Base-by-base conservation (phyloP, 2,797 vertebrate species). In the Delichon dasypus region DNA sequence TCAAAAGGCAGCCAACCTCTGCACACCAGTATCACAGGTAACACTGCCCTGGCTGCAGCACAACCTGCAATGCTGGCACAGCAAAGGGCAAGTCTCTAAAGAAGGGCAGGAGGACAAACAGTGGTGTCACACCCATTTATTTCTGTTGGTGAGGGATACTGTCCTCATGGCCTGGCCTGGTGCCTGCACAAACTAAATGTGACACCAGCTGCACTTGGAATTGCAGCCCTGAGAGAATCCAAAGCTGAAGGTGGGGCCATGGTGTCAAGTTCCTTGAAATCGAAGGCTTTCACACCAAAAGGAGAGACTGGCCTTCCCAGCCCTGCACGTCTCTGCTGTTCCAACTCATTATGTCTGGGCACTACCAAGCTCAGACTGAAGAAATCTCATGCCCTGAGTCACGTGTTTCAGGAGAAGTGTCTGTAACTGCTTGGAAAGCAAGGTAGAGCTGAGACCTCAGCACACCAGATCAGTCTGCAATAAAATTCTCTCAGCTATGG, bases 191-290 rank as follows among this genome's bases (percentile, higher is more conserved):
- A 48, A 72, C 50, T 32, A 55, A 77, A 53, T 44, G 7, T 19
- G n/a, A 71, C 48, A 79, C 48, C 68, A 62, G 58, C 74, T 66
- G 68, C 75, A 50, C 77, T 67, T 75, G 68, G 72, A 93, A 85
- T 75, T 44, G 40, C 58, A 83, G 2, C 73, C 29, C 55, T n/a
- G 38, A 77, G 61, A 25, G 60, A 36, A 90, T 44, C 60, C 18
- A 7, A n/a, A 57, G 47, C 36, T 38, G 68, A 71, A 85, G 77
- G 45, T 54, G 68, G 53, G n/a, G 45, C 58, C 10, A 1, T 4
- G 51, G 95, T 92, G 53, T 95, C 93, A 32, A 50, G 90, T 93
- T 97, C 85, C 74, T 58, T 84, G 85, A 50, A 67, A 50, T 40
- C 0, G 5, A 88, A 85, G 71, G 83, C 85, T 94, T 82, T 64